phyloP scores from a whole-genome alignment of 2,113 vertebrate species.

The Bambusicola thoracicus region DNA sequence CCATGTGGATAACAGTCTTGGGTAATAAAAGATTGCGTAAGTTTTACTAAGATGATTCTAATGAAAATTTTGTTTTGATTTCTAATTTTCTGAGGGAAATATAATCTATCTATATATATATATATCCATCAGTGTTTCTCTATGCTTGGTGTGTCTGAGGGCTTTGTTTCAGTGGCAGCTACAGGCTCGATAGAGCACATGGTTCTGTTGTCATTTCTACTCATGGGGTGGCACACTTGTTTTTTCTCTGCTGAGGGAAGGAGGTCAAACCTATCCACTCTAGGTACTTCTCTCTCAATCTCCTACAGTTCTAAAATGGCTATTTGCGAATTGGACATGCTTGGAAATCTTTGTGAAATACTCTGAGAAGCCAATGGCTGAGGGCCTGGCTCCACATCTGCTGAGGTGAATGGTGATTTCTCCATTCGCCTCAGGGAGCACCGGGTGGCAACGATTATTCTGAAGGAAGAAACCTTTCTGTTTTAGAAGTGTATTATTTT shows the following conservation, averaged over 20 bases:
- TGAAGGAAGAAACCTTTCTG: background rate
- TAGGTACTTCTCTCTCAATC: background rate
- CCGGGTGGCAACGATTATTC: background rate
- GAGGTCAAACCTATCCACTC: background rate
- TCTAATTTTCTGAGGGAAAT: background rate
- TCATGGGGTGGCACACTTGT: background rate
- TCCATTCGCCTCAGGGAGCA: background rate
- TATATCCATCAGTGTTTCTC: background rate
- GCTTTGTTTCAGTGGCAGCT: background rate
- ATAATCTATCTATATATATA: background rate
- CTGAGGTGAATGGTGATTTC: background rate
- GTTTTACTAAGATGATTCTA: background rate
- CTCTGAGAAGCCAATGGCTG: background rate
- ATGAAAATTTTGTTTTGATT: background rate
- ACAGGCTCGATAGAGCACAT: background rate
- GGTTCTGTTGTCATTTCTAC: background rate
- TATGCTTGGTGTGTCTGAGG: background rate
- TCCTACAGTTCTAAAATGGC: background rate
- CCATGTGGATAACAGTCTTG: background rate
- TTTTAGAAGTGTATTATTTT: background rate
- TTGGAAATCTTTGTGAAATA: background rate
- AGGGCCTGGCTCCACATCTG: background rate
- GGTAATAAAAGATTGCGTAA: background rate
- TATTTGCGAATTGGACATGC: background rate
- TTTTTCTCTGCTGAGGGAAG: background rate